These are phyloP conservation scores for Tribolium madens DNA, from an alignment of 1,140 invertebrate species.

Conservation along the genomic window DNA sequence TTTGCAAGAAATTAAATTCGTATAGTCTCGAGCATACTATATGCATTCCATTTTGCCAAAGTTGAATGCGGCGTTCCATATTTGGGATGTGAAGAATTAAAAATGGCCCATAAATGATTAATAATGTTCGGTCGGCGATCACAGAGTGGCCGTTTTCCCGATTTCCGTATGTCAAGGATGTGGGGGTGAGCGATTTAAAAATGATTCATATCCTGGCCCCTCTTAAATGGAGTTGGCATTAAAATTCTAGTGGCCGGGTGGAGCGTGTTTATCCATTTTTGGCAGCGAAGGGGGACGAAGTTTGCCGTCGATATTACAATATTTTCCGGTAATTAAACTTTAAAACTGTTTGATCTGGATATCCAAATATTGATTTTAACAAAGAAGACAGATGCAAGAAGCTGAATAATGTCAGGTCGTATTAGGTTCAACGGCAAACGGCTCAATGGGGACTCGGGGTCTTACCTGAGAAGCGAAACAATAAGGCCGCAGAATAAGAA, in stretches of 20 bases:
- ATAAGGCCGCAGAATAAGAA: slow-evolving; percentile 42
- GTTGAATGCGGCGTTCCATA: neutral
- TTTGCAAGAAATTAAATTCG: neutral
- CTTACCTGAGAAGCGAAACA: slow-evolving; percentile 42
- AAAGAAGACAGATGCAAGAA: slow-evolving; percentile 49
- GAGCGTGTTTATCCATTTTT: slow-evolving; percentile 40
- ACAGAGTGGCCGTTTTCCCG: slow-evolving; percentile 10
- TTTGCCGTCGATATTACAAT: slow-evolving; percentile 48
- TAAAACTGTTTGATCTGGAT: slow-evolving; percentile 48
- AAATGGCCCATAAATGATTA: slow-evolving; percentile 6
- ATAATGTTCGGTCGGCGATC: slow-evolving; percentile 6
- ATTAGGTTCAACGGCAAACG: slow-evolving; percentile 39
- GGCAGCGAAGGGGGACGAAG: slow-evolving; percentile 23
- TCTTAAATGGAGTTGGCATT: slow-evolving; percentile 22
- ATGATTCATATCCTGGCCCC: slow-evolving; percentile 40
- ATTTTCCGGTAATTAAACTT: slow-evolving; percentile 52
- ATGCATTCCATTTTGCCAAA: neutral
- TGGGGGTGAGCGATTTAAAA: slow-evolving; percentile 31
- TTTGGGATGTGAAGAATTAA: neutral
- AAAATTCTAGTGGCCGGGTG: slow-evolving; percentile 26
- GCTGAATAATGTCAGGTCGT: slow-evolving; percentile 47
- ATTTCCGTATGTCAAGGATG: slow-evolving; percentile 15
- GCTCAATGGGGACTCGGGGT: slow-evolving; percentile 33
- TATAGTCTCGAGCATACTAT: too few species aligned
- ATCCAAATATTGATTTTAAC: slow-evolving; percentile 51